Conservation (phyloP, 64 coral and sea anemone genomes). For the Stichodactyla mertensii region DNA sequence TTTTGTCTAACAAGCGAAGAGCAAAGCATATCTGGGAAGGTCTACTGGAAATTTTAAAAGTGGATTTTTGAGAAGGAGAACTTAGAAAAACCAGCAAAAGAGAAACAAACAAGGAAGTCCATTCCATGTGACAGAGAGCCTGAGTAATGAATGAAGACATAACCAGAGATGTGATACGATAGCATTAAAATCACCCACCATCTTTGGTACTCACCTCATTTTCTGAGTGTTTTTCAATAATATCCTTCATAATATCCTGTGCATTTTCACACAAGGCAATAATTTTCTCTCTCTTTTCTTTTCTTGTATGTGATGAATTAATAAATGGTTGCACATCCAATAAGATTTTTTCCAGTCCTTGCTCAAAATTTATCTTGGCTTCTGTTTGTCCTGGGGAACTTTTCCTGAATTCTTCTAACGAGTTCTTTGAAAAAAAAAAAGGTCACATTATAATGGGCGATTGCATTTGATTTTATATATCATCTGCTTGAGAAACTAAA, state of each 20-base stretch:
- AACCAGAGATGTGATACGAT: no score
- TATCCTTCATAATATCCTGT: constrained; percentile 93
- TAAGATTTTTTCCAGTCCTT: constrained; percentile 75
- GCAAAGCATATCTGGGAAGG: no score
- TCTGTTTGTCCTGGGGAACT: constrained; percentile 79
- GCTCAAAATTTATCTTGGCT: constrained; percentile 74
- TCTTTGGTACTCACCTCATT: constrained; percentile 51
- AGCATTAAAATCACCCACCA: no score
- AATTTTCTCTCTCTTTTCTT: constrained; percentile 92
- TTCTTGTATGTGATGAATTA: constrained; percentile 80
- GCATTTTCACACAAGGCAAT: constrained; percentile 96
- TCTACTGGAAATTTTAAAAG: no score
- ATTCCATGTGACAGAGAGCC: no score
- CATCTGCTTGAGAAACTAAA: no score
- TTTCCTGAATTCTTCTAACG: constrained; percentile 60
- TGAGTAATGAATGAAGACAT: no score
- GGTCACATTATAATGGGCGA: neutral
- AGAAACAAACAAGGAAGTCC: no score
- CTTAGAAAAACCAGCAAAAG: no score
- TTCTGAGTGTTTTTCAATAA: constrained; percentile 82
- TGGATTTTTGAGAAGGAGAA: no score
- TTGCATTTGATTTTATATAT: neutral
- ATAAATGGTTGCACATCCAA: constrained; percentile 78
- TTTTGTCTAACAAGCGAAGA: no score
- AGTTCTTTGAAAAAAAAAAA: constrained; percentile 27